phyloP scores from a whole-genome alignment of 30 jellyfish, hydroid and myxozoan species.

The Sanderia malayensis region DNA sequence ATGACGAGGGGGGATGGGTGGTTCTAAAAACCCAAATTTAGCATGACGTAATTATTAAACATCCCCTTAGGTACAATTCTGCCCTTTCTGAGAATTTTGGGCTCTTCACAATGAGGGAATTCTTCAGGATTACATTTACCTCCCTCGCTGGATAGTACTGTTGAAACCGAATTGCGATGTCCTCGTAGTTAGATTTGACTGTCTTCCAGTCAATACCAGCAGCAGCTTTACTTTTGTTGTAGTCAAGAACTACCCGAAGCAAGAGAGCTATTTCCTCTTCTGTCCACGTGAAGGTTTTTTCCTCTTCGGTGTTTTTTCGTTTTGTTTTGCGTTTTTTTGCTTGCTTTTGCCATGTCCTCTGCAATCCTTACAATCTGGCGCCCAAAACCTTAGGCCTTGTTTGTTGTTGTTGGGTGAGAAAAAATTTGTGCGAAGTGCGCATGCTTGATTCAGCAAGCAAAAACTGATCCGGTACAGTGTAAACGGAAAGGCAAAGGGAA shows the following conservation, averaged over 20 bases:
- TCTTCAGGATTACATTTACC: not conserved
- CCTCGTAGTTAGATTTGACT: slow-evolving; percentile 4
- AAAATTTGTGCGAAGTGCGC: not conserved
- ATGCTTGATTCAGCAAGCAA: not conserved
- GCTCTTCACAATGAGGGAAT: slow-evolving; percentile 15
- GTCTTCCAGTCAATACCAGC: slow-evolving; percentile 33
- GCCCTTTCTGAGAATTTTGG: slow-evolving; percentile 1
- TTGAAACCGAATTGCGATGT: not conserved
- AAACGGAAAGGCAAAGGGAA: not conserved
- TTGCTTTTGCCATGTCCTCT: not conserved
- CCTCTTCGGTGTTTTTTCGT: not conserved
- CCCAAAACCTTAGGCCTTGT: not conserved
- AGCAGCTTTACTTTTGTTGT: not conserved
- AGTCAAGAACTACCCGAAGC: not conserved
- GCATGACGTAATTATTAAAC: no score
- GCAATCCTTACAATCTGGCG: not conserved
- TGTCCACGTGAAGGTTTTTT: not conserved
- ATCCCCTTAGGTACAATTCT: no score
- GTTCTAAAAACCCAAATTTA: no score
- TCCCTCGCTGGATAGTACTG: slow-evolving; percentile 1
- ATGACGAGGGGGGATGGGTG: no score
- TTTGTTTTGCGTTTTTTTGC: not conserved
- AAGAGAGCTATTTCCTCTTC: slow-evolving; percentile 8
- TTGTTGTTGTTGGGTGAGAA: not conserved
- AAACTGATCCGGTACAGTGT: not conserved